These are phyloP conservation scores for Actinia equina DNA, from an alignment of 64 coral and sea anemone genomes.

Conservation along the genomic window DNA sequence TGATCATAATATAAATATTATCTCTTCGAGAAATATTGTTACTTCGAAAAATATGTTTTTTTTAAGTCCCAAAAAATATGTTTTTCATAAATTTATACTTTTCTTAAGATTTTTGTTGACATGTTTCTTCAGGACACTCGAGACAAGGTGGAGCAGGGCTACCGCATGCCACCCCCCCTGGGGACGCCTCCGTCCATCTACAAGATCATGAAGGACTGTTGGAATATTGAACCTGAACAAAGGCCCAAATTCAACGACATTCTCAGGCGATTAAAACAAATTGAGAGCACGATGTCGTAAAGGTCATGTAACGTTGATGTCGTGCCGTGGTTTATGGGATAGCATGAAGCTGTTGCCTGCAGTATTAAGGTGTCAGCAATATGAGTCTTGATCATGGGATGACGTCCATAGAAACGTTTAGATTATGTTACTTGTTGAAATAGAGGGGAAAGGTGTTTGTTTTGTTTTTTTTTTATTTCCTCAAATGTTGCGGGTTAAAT, in stretches of 20 bases:
- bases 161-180: slow-evolving; percentile 87
- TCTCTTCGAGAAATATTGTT: too few species aligned
- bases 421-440: too few species aligned
- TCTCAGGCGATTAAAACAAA: slow-evolving; percentile 67
- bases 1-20: too few species aligned
- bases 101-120: neutral
- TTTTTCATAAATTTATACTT: too few species aligned
- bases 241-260: slow-evolving; percentile 73
- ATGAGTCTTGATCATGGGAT: too few species aligned
- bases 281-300: slow-evolving; percentile 31
- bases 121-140: slow-evolving; percentile 59
- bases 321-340: neutral
- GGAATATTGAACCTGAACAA: slow-evolving; percentile 47
- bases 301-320: neutral
- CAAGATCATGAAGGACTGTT: slow-evolving; percentile 93
- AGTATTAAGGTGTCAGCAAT: neutral
- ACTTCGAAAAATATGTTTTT: too few species aligned
- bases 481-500: too few species aligned
- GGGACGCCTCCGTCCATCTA: slow-evolving; percentile 80
- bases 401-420: too few species aligned
- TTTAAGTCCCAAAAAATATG: too few species aligned
- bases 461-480: too few species aligned
- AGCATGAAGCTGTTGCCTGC: neutral
- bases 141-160: slow-evolving; percentile 84
- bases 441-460: too few species aligned